Percentiles rank a stretch among this genome's conserved stretches.
Conservation (phyloP, 2,888 invertebrate genomes). For the Adela reaumurella region DNA sequence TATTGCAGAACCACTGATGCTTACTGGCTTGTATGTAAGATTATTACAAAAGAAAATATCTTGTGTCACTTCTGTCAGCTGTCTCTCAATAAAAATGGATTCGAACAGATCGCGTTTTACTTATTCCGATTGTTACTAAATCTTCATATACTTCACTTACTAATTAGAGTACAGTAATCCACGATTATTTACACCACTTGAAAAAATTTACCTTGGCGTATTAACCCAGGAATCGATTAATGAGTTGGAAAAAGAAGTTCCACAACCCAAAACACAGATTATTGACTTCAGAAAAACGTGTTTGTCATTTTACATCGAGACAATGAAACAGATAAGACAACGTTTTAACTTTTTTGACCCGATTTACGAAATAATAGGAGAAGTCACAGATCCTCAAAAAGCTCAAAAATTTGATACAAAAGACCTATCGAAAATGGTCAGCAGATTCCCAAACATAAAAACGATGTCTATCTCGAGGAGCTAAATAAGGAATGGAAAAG, state of each 20-base stretch:
- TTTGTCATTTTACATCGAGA: constrained; percentile 10
- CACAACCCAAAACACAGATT: constrained; percentile 7
- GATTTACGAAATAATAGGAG: constrained; percentile 4
- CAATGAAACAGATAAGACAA: constrained; percentile 11
- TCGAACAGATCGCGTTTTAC: no score
- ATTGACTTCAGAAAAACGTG: constrained; percentile 8
- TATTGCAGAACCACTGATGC: no score
- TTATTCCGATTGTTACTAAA: no score
- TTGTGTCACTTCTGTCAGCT: no score
- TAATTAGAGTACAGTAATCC: no score
- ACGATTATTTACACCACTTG: no score
- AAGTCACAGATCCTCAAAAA: constrained; percentile 3
- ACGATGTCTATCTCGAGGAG: background rate
- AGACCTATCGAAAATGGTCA: constrained; percentile 2
- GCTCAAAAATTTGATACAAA: constrained; percentile 4
- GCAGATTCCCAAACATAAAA: constrained; percentile 1
- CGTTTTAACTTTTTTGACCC: constrained; percentile 9
- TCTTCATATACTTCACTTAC: no score
- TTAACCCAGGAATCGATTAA: constrained; percentile 8
- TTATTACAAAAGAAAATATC: no score
- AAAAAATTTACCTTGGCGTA: constrained; percentile 10
- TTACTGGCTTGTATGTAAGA: no score
- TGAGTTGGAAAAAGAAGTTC: constrained; percentile 10
- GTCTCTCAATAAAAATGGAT: no score
- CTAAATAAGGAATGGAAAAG: background rate